Evolutionary conservation across 2,888 invertebrate genomes (phyloP).

Genomic region (Tipula lateralis): DNA sequence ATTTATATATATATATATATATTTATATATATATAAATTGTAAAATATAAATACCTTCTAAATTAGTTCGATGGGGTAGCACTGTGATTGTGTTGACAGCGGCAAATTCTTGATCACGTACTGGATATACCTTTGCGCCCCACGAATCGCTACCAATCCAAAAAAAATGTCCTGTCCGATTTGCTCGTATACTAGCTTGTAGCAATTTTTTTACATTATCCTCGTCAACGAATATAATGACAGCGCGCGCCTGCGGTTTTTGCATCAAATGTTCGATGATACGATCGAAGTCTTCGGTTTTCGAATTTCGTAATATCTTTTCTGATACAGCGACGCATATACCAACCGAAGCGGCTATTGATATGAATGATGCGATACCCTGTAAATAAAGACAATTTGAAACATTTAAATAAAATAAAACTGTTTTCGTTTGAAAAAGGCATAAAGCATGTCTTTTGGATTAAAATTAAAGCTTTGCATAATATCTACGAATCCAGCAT

Average conservation of each 20-base stretch:
- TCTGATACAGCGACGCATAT: conserved; percentile 56
- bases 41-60: no score
- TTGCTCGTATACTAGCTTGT: conserved; percentile 55
- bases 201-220: conserved; percentile 61
- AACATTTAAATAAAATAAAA: neutral
- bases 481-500: neutral
- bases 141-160: conserved; percentile 70
- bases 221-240: conserved; percentile 68
- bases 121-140: conserved; percentile 62
- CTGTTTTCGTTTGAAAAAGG: no score
- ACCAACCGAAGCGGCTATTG: conserved; percentile 49
- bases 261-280: conserved; percentile 55
- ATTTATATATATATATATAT: neutral
- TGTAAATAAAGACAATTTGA: conserved; percentile 40
- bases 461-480: neutral
- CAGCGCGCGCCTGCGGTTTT: conserved; percentile 59
- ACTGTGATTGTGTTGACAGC: conserved; percentile 62
- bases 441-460: no score
- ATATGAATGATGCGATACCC: conserved; percentile 58
- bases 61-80: conserved; percentile 55
- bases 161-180: conserved; percentile 57
- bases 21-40: no score
- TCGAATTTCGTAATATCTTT: conserved; percentile 56
- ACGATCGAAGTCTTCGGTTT: conserved; percentile 55
- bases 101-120: conserved; percentile 55